phyloP scores from a whole-genome alignment of 2,888 invertebrate species.

The Meiosimyza decipiens region DNA sequence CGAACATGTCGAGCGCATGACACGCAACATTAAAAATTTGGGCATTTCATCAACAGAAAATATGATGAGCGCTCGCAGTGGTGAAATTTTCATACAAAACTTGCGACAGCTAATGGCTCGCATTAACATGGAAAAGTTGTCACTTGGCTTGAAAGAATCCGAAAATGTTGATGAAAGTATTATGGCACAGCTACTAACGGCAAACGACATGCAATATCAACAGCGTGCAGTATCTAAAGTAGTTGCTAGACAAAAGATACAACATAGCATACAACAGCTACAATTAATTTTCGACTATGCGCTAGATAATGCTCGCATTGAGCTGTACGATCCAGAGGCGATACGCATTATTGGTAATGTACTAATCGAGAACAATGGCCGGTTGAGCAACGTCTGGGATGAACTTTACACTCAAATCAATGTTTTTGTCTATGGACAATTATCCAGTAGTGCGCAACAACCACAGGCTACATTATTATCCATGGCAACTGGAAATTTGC shows the following conservation, averaged over 20 bases:
- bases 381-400: constrained; percentile 21
- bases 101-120: constrained; percentile 48
- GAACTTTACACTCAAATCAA: constrained; percentile 24
- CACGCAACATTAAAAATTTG: constrained; percentile 25
- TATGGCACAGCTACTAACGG: constrained; percentile 42
- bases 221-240: not conserved
- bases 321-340: constrained; percentile 19
- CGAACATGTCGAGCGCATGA: not conserved
- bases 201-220: constrained; percentile 39
- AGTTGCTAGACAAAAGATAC: constrained; percentile 2
- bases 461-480: constrained; percentile 45
- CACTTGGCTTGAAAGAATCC: constrained; percentile 2
- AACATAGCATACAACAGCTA: constrained; percentile 38
- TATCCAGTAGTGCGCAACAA: constrained; percentile 73
- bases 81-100: constrained; percentile 41
- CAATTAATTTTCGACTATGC: constrained; percentile 42
- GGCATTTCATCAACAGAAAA: constrained; percentile 28
- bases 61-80: constrained; percentile 32
- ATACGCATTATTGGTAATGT: constrained; percentile 37
- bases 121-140: constrained; percentile 45
- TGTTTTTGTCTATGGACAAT: constrained; percentile 64
- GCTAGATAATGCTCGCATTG: constrained; percentile 20
- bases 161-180: not conserved
- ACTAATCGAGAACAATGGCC: constrained; percentile 12
- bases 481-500: constrained; percentile 61